Evolutionary conservation across 2,113 vertebrate genomes (phyloP), one percentile per base, ranked within the genome.

Genomic region (Rhodinocichla rosea): DNA sequence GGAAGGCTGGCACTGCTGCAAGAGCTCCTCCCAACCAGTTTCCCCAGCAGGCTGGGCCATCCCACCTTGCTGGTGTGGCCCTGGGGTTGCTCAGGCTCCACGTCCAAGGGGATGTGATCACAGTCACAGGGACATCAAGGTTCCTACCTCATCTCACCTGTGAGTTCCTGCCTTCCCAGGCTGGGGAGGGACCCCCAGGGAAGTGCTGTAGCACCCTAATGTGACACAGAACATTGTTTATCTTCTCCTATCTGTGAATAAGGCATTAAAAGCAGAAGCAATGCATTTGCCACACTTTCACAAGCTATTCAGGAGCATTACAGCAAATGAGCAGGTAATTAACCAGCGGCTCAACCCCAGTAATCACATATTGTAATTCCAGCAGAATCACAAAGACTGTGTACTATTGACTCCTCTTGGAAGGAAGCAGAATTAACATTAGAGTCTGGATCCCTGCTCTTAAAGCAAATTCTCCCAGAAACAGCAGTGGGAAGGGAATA

Each of bases 241-340:
- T 91, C 91, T 92, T 59, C 56, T 67, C 3, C 44, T 50, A 70
- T 81, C 94, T 93, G 26, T 70, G 80, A 91, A 89, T 78, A 50
- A 92, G 60, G 33, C 44, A 28, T 90, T 94, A 89, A 87, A 88
- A 89, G 16, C 83, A 93, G 86, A 81, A 93, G 79, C 60, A 84
- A 87, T 42, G 62, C 73, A 62, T 94, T 96, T 89, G 80, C 73
- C 53, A 57, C 1, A 57, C 65, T 95, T 91, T 50, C 93, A 87
- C 52, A 37, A 89, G 88, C 56, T 90, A 84, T 95, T 93, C 82
- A 83, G 80, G 69, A 96, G 57, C 65, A 68, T 89, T 96, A 92
- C 80, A 91, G 83, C 49, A 92, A 92, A 96, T 83, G 90, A 93
- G 69, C 82, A 56, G 60, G 81, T 91, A 96, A 95, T 97, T 94